A percentile compares a stretch with the other conserved stretches of the same genome.
phyloP scores from a whole-genome alignment of 2,113 vertebrate genomes.

The Amphiprion ocellaris region DNA sequence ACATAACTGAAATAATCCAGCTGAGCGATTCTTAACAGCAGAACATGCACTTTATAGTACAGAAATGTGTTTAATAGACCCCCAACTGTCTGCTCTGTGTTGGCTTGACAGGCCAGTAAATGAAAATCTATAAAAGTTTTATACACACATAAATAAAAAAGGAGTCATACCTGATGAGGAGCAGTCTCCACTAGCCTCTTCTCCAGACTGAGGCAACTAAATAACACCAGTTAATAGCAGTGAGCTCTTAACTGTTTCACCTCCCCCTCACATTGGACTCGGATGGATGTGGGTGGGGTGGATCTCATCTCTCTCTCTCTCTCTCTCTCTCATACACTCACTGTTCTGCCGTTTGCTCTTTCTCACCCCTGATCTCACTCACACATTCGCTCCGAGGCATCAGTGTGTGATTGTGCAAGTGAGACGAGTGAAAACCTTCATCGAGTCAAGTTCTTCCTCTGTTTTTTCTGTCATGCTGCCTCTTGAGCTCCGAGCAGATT shows the following conservation, averaged over 20 bases:
- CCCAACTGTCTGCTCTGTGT: background rate
- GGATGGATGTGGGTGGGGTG: slow-evolving; percentile 79
- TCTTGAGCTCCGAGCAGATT: slow-evolving; percentile 29
- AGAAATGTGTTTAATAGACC: background rate
- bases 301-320: slow-evolving; percentile 51
- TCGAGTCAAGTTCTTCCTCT: slow-evolving; percentile 8
- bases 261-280: slow-evolving; percentile 79
- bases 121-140: slow-evolving; percentile 14
- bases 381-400: slow-evolving; percentile 38
- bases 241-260: slow-evolving; percentile 72
- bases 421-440: slow-evolving; percentile 25
- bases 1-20: slow-evolving; percentile 13
- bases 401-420: slow-evolving; percentile 46
- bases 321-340: background rate
- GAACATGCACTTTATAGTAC: background rate
- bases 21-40: background rate
- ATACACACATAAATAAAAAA: background rate
- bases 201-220: slow-evolving; percentile 60
- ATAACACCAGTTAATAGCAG: slow-evolving; percentile 67
- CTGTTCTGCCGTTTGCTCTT: slow-evolving; percentile 8
- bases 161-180: slow-evolving; percentile 68
- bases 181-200: slow-evolving; percentile 43
- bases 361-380: slow-evolving; percentile 43
- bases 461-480: slow-evolving; percentile 11
- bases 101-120: background rate